These are phyloP conservation scores for Lasioglossum oenotherae DNA, from an alignment of 2,888 invertebrate species.

Conservation along the genomic window DNA sequence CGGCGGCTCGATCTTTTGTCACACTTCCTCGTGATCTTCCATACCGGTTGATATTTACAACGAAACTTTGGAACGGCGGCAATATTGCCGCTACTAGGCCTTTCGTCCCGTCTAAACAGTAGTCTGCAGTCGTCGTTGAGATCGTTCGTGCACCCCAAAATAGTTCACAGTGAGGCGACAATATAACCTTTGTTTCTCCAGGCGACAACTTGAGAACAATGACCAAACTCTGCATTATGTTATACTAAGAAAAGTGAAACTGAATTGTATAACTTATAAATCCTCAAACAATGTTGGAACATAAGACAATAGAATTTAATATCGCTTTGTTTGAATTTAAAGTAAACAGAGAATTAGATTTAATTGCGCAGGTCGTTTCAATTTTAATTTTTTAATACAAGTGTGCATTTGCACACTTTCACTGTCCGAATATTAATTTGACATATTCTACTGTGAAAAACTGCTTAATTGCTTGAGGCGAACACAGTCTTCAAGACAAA, in stretches of 20 bases:
- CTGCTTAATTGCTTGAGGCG: background rate
- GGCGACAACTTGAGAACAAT: background rate
- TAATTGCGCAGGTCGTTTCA: background rate
- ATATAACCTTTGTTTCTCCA: background rate
- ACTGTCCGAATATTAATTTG: background rate
- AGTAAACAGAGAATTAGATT: background rate
- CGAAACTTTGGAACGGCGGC: constrained; percentile 10
- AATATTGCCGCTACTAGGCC: constrained; percentile 9
- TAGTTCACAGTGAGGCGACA: background rate
- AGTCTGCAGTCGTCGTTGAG: background rate
- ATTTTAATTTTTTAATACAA: background rate
- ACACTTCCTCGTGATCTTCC: constrained; percentile 34
- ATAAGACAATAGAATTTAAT: background rate
- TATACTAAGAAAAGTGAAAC: background rate
- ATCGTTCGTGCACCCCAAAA: background rate
- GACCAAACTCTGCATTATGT: background rate
- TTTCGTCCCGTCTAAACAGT: background rate
- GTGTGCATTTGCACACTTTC: background rate
- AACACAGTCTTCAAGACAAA: background rate
- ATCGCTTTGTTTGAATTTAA: background rate
- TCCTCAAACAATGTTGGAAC: background rate
- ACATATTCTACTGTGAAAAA: background rate
- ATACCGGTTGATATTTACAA: constrained; percentile 37
- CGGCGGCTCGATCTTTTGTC: constrained; percentile 53
- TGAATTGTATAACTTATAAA: background rate